A percentile compares a stretch with the other conserved stretches of the same genome.
Conservation (phyloP, 1,140 invertebrate genomes). For the Nixonia krombeini region DNA sequence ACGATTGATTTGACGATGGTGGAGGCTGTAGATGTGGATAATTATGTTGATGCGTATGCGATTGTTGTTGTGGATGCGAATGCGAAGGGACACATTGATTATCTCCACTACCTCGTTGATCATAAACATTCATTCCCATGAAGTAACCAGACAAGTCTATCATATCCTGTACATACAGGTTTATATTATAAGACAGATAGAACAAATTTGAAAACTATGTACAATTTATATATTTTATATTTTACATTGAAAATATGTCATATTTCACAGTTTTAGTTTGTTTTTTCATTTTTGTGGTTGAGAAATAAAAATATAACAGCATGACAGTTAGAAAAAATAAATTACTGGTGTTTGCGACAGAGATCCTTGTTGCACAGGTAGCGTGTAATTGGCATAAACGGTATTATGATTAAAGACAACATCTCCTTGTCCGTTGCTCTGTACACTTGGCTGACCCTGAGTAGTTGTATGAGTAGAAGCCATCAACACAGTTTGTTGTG, state of each 20-base stretch:
- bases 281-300: no score
- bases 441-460: constrained; percentile 52
- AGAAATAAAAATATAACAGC: no score
- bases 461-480: constrained; percentile 47
- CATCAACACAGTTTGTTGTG: constrained; percentile 64
- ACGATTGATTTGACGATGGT: constrained; percentile 49
- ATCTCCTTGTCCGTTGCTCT: constrained; percentile 53
- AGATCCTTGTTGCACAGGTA: constrained; percentile 62
- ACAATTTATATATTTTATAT: no score
- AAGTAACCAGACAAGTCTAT: constrained; percentile 66
- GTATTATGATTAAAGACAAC: constrained; percentile 63
- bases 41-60: no score
- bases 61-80: constrained; percentile 58
- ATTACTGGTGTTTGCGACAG: constrained; percentile 51
- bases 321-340: no score
- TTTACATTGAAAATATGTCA: no score
- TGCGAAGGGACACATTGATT: constrained; percentile 57
- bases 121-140: constrained; percentile 68
- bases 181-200: no score
- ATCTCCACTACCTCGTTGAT: constrained; percentile 59
- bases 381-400: constrained; percentile 62
- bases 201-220: no score
- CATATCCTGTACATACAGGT: no score
- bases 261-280: no score
- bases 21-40: constrained; percentile 60